Conservation (phyloP, 1,140 invertebrate species). For the Neodiprion pinetum region DNA sequence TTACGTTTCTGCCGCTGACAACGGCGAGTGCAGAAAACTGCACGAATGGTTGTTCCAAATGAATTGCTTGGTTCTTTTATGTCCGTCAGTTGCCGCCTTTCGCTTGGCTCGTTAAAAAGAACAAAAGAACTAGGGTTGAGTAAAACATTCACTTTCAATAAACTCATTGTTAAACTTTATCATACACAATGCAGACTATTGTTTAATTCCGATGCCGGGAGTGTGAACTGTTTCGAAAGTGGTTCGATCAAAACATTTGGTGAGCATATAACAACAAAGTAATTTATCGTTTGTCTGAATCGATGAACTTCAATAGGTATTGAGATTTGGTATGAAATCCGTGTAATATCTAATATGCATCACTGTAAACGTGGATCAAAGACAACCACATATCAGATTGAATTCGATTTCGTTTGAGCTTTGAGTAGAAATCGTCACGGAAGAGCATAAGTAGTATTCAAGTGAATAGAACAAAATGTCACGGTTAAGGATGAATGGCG, state of each 20-base stretch:
- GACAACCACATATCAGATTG: no score
- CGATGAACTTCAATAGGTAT: not conserved
- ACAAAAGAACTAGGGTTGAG: not conserved
- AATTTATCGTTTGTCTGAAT: not conserved
- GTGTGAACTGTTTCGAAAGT: not conserved
- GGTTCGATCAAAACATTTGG: not conserved
- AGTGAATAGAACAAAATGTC: no score
- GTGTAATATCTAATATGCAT: not conserved
- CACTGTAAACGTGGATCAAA: no score
- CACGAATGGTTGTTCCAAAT: not conserved
- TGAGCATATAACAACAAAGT: not conserved
- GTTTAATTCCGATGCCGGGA: not conserved
- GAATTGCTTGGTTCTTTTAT: conserved; percentile 1
- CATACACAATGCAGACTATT: not conserved
- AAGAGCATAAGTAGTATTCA: no score
- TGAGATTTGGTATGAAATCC: not conserved
- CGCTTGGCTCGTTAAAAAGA: not conserved
- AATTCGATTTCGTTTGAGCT: no score
- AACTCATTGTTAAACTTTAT: not conserved
- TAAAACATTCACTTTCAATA: not conserved
- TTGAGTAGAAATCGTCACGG: no score
- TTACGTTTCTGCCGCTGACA: no score
- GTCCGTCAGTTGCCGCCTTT: not conserved
- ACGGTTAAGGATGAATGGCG: no score
- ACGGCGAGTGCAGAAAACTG: no score